phyloP scores from a whole-genome alignment of 2,888 invertebrate species.

The Helleia helle region DNA sequence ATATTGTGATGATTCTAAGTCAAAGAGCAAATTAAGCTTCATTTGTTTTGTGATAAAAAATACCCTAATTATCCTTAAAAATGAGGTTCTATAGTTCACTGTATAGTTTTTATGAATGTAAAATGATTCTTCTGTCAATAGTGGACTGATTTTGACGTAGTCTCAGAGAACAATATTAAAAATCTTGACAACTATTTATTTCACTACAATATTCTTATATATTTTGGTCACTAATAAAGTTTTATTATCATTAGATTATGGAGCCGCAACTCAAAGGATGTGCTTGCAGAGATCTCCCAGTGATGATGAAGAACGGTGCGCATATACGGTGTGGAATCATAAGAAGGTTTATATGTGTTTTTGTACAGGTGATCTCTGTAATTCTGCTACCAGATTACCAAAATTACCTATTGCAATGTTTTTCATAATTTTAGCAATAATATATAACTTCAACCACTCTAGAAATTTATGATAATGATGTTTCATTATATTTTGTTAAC shows the following conservation, averaged over 20 bases:
- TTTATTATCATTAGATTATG: slow-evolving; percentile 78
- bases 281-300: slow-evolving; percentile 91
- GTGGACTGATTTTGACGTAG: no score
- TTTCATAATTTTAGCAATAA: slow-evolving; percentile 27
- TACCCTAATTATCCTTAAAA: no score
- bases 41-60: no score
- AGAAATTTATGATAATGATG: slow-evolving; percentile 3
- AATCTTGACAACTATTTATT: no score
- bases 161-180: no score
- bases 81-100: no score
- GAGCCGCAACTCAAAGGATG: slow-evolving; percentile 88
- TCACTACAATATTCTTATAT: no score
- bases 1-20: no score
- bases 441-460: slow-evolving; percentile 24
- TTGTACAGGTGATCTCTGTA: slow-evolving; percentile 92
- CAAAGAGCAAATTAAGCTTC: no score
- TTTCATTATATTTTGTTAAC: neutral
- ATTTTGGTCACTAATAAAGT: neutral
- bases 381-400: slow-evolving; percentile 48
- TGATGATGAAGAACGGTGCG: slow-evolving; percentile 92
- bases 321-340: slow-evolving; percentile 86
- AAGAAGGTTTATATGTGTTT: slow-evolving; percentile 93
- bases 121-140: no score
- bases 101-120: no score
- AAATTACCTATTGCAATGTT: slow-evolving; percentile 27